A percentile compares a stretch with the other conserved stretches of the same genome.
These are phyloP conservation scores for Garrulus glandarius DNA, from an alignment of 2,797 vertebrate species.

Conservation along the genomic window DNA sequence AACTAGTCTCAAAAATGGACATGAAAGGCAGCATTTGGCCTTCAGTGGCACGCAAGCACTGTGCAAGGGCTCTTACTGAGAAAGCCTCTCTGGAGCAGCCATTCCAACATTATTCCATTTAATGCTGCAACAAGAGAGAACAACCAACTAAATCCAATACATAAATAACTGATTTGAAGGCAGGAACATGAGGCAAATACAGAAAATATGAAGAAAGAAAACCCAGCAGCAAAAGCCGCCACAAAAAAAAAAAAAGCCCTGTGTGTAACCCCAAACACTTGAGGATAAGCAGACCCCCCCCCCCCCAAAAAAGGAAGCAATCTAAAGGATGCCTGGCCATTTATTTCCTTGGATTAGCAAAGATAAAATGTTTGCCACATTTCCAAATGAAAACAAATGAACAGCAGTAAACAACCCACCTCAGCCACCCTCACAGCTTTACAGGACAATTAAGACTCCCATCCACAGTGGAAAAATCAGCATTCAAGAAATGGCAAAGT, in stretches of 20 bases:
- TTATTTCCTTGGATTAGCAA: background rate
- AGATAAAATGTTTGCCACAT: background rate
- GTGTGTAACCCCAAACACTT: background rate
- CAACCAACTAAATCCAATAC: background rate
- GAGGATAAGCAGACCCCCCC: background rate
- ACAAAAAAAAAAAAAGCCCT: background rate
- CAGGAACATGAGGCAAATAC: background rate
- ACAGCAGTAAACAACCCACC: background rate
- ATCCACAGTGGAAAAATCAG: background rate
- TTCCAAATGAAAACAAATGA: background rate
- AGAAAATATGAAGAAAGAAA: background rate
- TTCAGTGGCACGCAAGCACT: background rate
- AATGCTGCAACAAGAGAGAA: background rate
- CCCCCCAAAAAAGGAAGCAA: accelerated
- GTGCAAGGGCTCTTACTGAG: background rate
- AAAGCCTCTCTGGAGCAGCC: background rate
- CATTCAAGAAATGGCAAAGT: background rate
- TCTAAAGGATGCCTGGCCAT: background rate
- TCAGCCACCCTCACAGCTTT: background rate
- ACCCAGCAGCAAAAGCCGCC: accelerated
- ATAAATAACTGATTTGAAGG: background rate
- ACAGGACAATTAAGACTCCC: background rate
- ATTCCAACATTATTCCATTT: background rate
- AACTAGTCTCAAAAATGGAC: background rate
- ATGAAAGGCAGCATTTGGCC: background rate